These are phyloP conservation scores for Pelosia muscerda DNA, from an alignment of 2,888 invertebrate species.

Conservation along the genomic window DNA sequence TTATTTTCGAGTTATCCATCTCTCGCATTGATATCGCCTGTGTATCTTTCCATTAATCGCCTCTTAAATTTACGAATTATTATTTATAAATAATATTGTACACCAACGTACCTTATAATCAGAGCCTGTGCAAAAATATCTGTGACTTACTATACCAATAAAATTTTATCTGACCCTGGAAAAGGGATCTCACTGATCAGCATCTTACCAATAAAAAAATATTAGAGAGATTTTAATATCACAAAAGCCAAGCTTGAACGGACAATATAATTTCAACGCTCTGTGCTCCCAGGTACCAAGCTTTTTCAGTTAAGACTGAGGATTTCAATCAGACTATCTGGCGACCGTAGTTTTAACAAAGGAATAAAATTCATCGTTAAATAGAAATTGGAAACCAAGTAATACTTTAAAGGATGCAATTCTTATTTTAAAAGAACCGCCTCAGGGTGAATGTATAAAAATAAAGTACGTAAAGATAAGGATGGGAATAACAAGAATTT, in stretches of 20 bases:
- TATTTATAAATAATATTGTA: too few species aligned
- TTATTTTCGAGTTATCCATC: too few species aligned
- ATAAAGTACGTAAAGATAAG: constrained; percentile 33
- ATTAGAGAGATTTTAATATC: constrained; percentile 31
- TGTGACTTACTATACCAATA: background rate
- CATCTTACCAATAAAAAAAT: constrained; percentile 14
- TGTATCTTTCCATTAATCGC: too few species aligned
- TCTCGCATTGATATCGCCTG: too few species aligned
- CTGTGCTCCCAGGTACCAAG: constrained; percentile 31
- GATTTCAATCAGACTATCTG: constrained; percentile 68
- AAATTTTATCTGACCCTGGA: background rate
- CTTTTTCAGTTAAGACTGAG: constrained; percentile 47
- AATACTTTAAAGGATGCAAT: constrained; percentile 57
- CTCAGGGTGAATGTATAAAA: constrained; percentile 31
- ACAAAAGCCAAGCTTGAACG: constrained; percentile 27
- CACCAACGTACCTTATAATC: too few species aligned
- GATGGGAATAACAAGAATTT: constrained; percentile 40
- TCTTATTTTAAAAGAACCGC: constrained; percentile 56
- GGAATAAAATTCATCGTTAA: constrained; percentile 62
- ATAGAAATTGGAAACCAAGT: constrained; percentile 46
- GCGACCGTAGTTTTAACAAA: constrained; percentile 53
- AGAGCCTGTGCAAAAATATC: background rate
- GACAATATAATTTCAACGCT: constrained; percentile 47
- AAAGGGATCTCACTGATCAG: constrained; percentile 6
- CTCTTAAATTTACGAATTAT: too few species aligned